These are phyloP conservation scores for Malurus leucopterus DNA, from an alignment of 2,797 vertebrate genomes.

Conservation along the genomic window DNA sequence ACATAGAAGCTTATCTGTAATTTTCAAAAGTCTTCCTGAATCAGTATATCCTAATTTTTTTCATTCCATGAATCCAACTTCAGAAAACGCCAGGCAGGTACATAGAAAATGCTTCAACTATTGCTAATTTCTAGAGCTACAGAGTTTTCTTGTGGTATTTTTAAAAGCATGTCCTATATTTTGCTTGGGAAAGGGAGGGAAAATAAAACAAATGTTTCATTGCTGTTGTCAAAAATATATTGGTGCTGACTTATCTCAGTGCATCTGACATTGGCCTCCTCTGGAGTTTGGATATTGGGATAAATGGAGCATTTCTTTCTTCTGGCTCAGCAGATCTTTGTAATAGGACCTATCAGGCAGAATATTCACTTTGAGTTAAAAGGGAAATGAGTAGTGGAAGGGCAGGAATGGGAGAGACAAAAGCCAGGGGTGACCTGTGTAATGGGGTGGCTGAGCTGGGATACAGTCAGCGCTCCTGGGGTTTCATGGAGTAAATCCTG, in stretches of 20 bases:
- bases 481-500: neutral
- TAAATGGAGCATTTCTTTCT: constrained; percentile 16
- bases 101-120: neutral
- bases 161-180: neutral
- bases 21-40: neutral
- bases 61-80: neutral
- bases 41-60: neutral
- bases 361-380: neutral
- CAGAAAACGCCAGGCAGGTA: neutral
- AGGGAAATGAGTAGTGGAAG: neutral
- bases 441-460: neutral
- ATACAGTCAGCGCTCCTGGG: neutral
- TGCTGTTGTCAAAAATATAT: neutral
- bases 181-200: neutral
- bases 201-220: neutral
- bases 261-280: neutral
- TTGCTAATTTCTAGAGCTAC: neutral
- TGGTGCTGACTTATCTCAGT: neutral
- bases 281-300: neutral
- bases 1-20: neutral
- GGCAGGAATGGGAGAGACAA: neutral
- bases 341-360: neutral
- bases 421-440: constrained; percentile 6
- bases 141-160: neutral
- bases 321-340: neutral